Evolutionary conservation across 2,888 invertebrate species (phyloP), one percentile per base, ranked within the genome.

Genomic region (Ypsolopha sequella): DNA sequence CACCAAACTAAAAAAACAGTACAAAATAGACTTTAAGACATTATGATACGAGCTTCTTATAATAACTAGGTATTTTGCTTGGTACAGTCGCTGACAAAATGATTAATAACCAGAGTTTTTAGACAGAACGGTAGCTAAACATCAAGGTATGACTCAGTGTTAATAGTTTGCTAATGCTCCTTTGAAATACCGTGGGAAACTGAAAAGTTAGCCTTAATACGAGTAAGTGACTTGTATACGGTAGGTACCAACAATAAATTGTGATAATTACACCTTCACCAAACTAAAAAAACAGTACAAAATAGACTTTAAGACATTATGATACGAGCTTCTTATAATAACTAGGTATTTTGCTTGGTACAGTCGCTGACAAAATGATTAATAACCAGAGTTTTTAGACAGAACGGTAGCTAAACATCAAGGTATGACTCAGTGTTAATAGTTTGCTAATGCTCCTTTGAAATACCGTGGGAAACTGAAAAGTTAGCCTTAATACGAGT

Each of bases 361-460:
- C 54, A 47, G 50, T 46, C 65, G 73, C 70, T 73, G 76, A 77
- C 79, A 72, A 76, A 74, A 76, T 81, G 80, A 81, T 80, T 79
- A 75, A 80, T 80, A 33, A 35, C 10, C 24, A 4, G 24, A 24
- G 24, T 38, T 38, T 36, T 48, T 36, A 14, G 38, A 36, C 55
- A 52, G 55, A 62, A 64, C 60, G 57, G 62, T 60, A 64, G 64
- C 62, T 60, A 60, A 63, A 56, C 57, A 61, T 60, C 57, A 54
- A 55, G 57, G 56, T 48, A 51, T 49, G 51, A 51, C 7, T 53
- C 47, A 54, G 51, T 53, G 54, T 56, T 57, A 64, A 64, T 62
- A 68, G 70, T 75, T 68, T 54, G 68, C 76, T 76, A 76, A 76
- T 76, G 75, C 64, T 55, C 53, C 52, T 61, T 61, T 64, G n/a